Evolutionary conservation across 92 coral and sea anemone genomes (phyloP).

Genomic region (Metridium senile): DNA sequence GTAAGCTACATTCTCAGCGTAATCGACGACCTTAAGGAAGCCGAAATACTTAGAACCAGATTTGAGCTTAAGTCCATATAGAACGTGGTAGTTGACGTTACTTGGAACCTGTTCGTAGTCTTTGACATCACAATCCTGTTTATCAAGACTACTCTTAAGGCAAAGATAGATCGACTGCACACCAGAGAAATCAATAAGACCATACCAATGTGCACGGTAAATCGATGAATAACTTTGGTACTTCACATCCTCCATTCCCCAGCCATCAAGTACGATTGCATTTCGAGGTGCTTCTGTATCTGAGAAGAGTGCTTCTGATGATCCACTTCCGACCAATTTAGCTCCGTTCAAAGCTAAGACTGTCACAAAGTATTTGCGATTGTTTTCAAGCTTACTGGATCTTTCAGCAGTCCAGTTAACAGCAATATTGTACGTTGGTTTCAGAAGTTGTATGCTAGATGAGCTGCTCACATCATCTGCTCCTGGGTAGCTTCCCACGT

Average conservation of each 20-base stretch:
- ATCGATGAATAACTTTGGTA: constrained; percentile 67
- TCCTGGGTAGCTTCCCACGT: constrained; percentile 71
- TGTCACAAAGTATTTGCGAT: constrained; percentile 67
- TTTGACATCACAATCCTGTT: constrained; percentile 57
- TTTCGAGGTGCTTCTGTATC: constrained; percentile 69
- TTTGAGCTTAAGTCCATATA: constrained; percentile 49
- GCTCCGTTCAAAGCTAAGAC: constrained; percentile 65
- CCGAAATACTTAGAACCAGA: constrained; percentile 69
- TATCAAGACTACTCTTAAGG: constrained; percentile 35
- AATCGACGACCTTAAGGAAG: constrained; percentile 59
- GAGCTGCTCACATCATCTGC: constrained; percentile 70
- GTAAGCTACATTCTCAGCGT: constrained; percentile 67
- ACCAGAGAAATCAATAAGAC: constrained; percentile 69
- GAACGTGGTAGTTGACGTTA: constrained; percentile 31
- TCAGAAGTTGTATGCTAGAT: constrained; percentile 5
- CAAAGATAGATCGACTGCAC: constrained; percentile 48
- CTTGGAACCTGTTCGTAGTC: constrained; percentile 35
- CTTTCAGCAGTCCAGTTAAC: constrained; percentile 68
- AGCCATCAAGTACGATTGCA: constrained; percentile 68
- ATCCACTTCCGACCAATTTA: constrained; percentile 44
- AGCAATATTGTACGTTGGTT: constrained; percentile 10
- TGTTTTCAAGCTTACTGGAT: constrained; percentile 30
- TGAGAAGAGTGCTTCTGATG: constrained; percentile 59
- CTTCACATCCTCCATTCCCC: constrained; percentile 63
- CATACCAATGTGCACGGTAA: constrained; percentile 78